Conservation (phyloP, 2,113 vertebrate species). For the Charina bottae region DNA sequence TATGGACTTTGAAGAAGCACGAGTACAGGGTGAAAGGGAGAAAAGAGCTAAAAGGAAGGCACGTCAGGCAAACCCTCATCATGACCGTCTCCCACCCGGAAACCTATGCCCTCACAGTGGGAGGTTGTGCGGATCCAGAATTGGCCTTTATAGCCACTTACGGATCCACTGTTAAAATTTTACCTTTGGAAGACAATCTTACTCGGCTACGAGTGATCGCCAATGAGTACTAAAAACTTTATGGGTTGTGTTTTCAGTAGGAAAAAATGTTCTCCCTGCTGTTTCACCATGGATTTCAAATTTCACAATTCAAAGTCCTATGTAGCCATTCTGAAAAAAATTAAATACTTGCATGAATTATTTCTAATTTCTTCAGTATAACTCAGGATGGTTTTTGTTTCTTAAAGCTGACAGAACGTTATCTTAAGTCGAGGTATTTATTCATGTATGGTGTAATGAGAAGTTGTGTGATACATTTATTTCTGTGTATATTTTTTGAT, state of each 20-base stretch:
- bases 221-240: background rate
- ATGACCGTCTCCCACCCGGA: too few species aligned
- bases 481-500: background rate
- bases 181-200: too few species aligned
- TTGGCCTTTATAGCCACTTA: too few species aligned
- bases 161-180: too few species aligned
- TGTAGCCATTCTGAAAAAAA: background rate
- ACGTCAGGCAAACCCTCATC: too few species aligned
- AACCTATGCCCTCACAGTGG: too few species aligned
- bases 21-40: too few species aligned
- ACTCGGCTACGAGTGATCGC: too few species aligned
- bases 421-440: background rate
- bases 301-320: background rate
- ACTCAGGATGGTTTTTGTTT: background rate
- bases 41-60: too few species aligned
- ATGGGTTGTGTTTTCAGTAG: background rate
- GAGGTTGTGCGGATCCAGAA: too few species aligned
- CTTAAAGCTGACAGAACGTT: background rate
- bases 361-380: background rate
- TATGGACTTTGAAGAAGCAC: too few species aligned
- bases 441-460: background rate
- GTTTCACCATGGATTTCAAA: background rate
- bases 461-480: background rate
- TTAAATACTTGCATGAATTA: background rate
- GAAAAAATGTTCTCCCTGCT: background rate